Conservation (phyloP, 1,140 invertebrate species). For the Sycophila sp. region DNA sequence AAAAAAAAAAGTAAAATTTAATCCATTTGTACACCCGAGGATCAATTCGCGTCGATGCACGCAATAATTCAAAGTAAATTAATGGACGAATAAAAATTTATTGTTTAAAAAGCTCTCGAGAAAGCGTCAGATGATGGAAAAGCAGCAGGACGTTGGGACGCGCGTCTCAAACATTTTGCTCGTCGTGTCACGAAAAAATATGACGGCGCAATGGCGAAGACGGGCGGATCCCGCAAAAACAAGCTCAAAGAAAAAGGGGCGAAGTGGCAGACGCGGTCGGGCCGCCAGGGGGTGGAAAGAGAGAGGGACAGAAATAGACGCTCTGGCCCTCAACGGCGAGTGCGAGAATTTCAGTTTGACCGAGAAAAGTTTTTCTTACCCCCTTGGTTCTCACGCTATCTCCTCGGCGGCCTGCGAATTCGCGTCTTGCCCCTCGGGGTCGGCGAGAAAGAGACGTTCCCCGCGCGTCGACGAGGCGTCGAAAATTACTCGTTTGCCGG, state of each 20-base stretch:
- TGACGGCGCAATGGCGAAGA: not conserved
- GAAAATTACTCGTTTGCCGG: constrained; percentile 30
- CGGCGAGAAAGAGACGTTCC: not conserved
- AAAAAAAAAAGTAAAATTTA: too few species aligned
- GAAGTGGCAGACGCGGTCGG: not conserved
- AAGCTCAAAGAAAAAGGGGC: not conserved
- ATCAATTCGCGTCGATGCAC: too few species aligned
- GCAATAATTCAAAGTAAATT: too few species aligned
- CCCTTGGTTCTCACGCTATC: not conserved
- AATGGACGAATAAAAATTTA: too few species aligned
- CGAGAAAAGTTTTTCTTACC: constrained; percentile 20
- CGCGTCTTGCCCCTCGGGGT: too few species aligned
- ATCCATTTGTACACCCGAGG: too few species aligned
- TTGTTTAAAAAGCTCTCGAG: too few species aligned
- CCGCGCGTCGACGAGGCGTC: not conserved
- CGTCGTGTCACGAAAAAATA: not conserved
- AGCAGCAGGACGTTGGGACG: too few species aligned
- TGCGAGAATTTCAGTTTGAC: constrained; percentile 24
- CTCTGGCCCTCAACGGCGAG: not conserved
- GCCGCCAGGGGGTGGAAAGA: not conserved
- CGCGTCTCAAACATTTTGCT: not conserved
- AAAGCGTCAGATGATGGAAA: too few species aligned
- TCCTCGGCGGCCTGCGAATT: not conserved
- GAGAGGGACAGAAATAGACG: not conserved
- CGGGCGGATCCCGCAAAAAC: not conserved